Evolutionary conservation across 2,888 invertebrate genomes (phyloP), one percentile per base, ranked within the genome.

Genomic region (Hermaeophaga mercurialis): DNA sequence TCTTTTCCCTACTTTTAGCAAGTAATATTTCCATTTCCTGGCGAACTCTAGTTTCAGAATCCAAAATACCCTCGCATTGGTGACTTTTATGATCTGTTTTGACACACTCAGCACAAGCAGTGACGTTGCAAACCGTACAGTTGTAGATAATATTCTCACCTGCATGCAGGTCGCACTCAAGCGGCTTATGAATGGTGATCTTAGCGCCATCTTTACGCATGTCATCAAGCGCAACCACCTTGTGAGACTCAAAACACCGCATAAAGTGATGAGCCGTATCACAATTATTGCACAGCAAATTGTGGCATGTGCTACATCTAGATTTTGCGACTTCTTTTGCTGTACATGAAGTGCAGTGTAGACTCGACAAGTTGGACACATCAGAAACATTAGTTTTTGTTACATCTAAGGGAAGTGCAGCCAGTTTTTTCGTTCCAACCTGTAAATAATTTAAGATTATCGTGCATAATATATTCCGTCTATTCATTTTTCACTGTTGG

Each of bases 211-310:
- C 79, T 63, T 89, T 88, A 70, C 88, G 86, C 74, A 94, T 82
- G 66, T 94, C 93, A 70, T 94, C 94, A 73, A 96, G 88, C 36
- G 90, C 88, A 48, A 94, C 87, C 31, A 95, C 95, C 77, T 90
- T 85, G 77, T 97, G 96, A 71, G 92, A 93, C 78, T 96, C 96
- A 76, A 97, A 97, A 80, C 96, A 95, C 66, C 94, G 85, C 96
- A 96, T 96, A 74, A 91, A 95, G 77, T 94, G 91, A 78, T 97
- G 96, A 56, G 96, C 96, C 33, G 93, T 91, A 71, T 94, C 94
- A 80, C 96, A 97, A 75, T 94, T 92, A 61, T 90, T 87, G 79
- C 96, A 96, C 45, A 97, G 82, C 75, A 95, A 91, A 78, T 94
- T 94, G 72, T 94, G 92, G 80, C 96, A 97, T 76, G 96, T 95